Evolutionary conservation across 1,140 invertebrate species (phyloP).

Genomic region (Leptinotarsa texana): DNA sequence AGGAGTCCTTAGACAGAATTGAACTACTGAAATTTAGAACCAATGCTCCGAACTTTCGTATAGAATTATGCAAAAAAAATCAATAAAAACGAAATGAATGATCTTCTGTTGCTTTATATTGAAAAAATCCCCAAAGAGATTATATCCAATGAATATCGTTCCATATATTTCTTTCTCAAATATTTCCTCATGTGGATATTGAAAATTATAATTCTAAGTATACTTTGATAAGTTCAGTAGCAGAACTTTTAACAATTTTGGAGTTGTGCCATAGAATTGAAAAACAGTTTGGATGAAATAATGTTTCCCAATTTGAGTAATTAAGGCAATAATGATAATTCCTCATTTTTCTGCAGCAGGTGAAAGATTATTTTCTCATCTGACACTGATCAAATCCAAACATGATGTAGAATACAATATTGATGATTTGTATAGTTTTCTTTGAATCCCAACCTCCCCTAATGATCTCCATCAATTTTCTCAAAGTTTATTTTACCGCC

Average conservation of each 20-base stretch:
- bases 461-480: no score
- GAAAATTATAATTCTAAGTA: background rate
- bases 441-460: no score
- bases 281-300: background rate
- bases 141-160: background rate
- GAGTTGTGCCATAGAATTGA: background rate
- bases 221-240: background rate
- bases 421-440: no score
- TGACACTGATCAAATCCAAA: conserved; percentile 10
- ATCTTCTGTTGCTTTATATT: background rate
- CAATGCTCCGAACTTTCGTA: background rate
- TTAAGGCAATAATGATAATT: background rate
- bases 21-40: background rate
- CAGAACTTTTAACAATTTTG: background rate
- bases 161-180: background rate
- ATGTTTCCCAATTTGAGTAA: conserved; percentile 18
- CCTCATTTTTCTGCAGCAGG: conserved; percentile 14
- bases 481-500: no score
- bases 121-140: background rate
- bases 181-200: background rate
- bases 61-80: background rate
- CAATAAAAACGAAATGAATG: background rate
- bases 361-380: conserved; percentile 20
- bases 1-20: background rate
- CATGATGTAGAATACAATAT: no score